Evolutionary conservation across 2,888 invertebrate species (phyloP).

Genomic region (Parelbella ahira): DNA sequence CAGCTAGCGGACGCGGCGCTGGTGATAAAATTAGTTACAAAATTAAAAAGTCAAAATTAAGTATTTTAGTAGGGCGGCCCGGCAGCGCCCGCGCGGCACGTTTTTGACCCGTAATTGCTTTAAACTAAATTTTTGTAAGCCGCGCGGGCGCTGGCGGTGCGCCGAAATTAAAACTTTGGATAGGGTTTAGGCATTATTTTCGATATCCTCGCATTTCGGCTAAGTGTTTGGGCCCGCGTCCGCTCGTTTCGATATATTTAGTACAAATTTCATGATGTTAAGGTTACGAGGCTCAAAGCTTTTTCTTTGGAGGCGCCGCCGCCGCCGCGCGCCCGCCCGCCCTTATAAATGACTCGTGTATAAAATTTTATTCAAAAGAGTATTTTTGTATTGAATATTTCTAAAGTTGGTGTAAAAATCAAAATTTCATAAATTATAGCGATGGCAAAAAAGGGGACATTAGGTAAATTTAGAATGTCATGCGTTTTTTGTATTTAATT

Average conservation of each 20-base stretch:
- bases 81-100: conserved; percentile 30
- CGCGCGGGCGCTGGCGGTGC: too few relatives aligned
- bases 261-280: conserved; percentile 81
- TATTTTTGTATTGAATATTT: conserved; percentile 83
- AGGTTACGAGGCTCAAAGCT: conserved; percentile 81
- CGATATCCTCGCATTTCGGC: conserved; percentile 81
- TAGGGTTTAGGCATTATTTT: conserved; percentile 77
- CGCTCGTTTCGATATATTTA: conserved; percentile 78
- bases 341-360: conserved; percentile 74
- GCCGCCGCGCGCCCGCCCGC: conserved; percentile 55
- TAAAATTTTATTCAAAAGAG: conserved; percentile 81
- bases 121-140: conserved; percentile 32
- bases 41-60: conserved; percentile 73
- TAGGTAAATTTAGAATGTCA: conserved; percentile 79
- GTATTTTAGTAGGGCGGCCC: conserved; percentile 51
- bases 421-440: conserved; percentile 82
- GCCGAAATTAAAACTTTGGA: conserved; percentile 63
- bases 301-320: conserved; percentile 69
- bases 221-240: conserved; percentile 76
- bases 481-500: conserved; percentile 82
- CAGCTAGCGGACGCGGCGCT: conserved; percentile 73
- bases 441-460: conserved; percentile 71
- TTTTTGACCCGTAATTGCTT: conserved; percentile 37
- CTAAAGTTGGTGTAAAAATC: conserved; percentile 82
- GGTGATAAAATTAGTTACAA: conserved; percentile 76